A percentile compares a stretch with the other conserved stretches of the same genome.
phyloP scores from a whole-genome alignment of 1,140 invertebrate species.

The Nautilus pompilius region DNA sequence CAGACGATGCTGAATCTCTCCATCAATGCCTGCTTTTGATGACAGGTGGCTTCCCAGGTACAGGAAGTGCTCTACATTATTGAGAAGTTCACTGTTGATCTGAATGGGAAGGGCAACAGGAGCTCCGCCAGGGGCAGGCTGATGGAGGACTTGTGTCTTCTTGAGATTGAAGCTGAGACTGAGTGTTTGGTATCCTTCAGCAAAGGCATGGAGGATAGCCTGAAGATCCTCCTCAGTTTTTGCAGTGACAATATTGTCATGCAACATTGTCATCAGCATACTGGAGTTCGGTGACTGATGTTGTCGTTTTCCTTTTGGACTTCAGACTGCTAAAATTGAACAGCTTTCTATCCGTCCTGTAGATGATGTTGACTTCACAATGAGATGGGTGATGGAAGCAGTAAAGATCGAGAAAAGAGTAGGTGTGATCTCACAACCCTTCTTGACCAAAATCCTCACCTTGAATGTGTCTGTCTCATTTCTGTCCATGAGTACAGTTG shows the following conservation, averaged over 20 bases:
- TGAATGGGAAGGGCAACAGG: background rate
- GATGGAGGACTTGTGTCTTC: background rate
- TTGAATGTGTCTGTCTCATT: background rate
- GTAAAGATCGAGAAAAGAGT: background rate
- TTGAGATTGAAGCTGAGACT: background rate
- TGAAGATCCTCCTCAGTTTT: background rate
- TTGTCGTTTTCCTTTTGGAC: background rate
- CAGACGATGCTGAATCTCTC: too few relatives aligned
- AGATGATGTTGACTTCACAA: background rate
- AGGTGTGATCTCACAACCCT: background rate
- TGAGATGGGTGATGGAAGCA: background rate
- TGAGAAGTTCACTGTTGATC: background rate
- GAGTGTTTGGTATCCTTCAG: background rate
- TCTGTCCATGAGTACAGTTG: background rate
- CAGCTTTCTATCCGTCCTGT: background rate
- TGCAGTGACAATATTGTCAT: background rate
- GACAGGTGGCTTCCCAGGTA: background rate
- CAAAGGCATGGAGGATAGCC: background rate
- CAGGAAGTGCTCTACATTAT: background rate
- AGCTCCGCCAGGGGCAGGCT: background rate
- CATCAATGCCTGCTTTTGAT: too few relatives aligned
- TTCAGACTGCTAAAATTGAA: too few relatives aligned
- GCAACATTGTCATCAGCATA: background rate
- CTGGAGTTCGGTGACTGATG: background rate
- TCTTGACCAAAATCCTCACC: background rate